Conservation (phyloP, 2,113 vertebrate genomes). For the Colaptes auratus region DNA sequence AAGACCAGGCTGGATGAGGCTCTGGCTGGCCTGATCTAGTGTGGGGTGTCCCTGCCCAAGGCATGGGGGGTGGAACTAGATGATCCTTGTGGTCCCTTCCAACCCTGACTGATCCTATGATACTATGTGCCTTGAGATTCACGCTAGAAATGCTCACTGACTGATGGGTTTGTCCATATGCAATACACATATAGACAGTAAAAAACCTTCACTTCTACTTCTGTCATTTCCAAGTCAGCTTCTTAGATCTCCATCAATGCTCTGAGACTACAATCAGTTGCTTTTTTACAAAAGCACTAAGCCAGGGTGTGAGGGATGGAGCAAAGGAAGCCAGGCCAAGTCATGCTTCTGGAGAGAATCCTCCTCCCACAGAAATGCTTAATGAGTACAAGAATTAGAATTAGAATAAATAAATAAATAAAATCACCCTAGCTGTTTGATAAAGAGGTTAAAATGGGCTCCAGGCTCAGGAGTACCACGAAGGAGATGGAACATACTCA, state of each 20-base stretch:
- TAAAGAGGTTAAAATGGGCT: not conserved
- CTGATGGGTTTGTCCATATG: not conserved
- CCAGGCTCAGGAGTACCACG: not conserved
- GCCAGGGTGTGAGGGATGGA: not conserved
- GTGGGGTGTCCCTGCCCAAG: too few relatives aligned
- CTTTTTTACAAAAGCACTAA: not conserved
- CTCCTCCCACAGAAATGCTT: not conserved
- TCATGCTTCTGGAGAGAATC: not conserved
- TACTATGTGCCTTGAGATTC: not conserved
- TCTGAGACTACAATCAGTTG: not conserved
- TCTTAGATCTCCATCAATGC: not conserved
- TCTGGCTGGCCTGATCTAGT: too few relatives aligned
- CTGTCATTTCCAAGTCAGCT: not conserved
- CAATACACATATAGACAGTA: not conserved
- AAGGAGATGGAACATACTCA: not conserved
- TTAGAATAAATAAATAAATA: not conserved
- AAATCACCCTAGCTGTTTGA: not conserved
- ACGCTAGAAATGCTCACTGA: not conserved
- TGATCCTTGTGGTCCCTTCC: too few relatives aligned
- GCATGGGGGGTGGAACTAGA: too few relatives aligned
- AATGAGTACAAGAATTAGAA: not conserved
- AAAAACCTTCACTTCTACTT: not conserved
- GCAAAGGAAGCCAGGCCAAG: not conserved
- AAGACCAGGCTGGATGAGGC: too few relatives aligned
- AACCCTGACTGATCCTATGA: too few relatives aligned